Base-by-base conservation (phyloP, 2,888 invertebrate genomes). In the Cancer borealis region DNA sequence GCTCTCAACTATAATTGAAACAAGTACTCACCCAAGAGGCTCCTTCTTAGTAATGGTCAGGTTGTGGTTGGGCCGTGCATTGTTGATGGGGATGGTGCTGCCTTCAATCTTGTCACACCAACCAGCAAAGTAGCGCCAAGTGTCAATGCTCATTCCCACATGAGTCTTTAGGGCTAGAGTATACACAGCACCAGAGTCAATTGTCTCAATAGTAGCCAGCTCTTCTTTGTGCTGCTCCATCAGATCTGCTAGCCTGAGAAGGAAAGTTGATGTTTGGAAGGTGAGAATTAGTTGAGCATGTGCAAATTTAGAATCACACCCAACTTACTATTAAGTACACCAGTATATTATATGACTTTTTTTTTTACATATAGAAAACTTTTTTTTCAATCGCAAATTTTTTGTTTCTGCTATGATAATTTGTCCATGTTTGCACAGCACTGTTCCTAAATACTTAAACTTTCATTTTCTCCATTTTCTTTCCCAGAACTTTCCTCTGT, bases 101-200 rank as follows among this genome's bases (percentile, higher is more conserved):
- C 99, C 99, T 96, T 98, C 98, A 93, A 99, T 99, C 97, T 99
- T 99, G 97, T 99, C 99, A 96, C 98, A 98, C 98, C 99, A 99
- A 4, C 99, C 99, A 4, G 99, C 99, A 97, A 99, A 99, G 96
- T 99, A 99, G 79, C 98, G 97, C 98, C 99, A 99, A 0, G 99
- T 99, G 96, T 99, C 99, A 92, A 99, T 99, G 26, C 99, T 99
- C 99, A 99, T 99, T 93, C 99, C 99, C 6, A 99, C 97, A 97
- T 99, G 99, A 0, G 99, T 99, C 96, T 99, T 99, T 26, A 99
- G 96, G 0, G 99, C 99, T 90, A 99, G 97, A 0, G 99, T 99
- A 97, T 99, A 99, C 0, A 99, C 99, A 0, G 99, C 99, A 0
- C 99, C 99, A 0, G 99, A 99, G 97, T 99, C 99, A 0, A 99